These are phyloP conservation scores for Hoplostethus atlanticus DNA, from an alignment of 2,797 vertebrate species.

Conservation along the genomic window DNA sequence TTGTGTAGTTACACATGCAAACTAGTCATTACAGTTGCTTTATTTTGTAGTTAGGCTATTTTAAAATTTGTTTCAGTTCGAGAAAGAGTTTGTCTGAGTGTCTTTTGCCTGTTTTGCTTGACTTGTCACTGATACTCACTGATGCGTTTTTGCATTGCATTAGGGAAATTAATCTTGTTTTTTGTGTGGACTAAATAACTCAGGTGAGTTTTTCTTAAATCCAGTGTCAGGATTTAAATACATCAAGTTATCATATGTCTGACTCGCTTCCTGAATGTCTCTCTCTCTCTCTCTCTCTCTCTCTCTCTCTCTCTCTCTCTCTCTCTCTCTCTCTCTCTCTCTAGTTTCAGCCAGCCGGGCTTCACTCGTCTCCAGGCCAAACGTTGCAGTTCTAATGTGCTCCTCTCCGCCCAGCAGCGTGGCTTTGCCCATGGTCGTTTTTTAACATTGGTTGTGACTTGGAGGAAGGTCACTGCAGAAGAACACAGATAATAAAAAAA, in stretches of 20 bases:
- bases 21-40: no score
- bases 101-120: no score
- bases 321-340: not conserved
- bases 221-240: no score
- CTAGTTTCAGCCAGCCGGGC: not conserved
- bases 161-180: not conserved
- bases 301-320: not conserved
- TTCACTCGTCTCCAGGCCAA: not conserved
- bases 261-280: not conserved
- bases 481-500: conserved; percentile 24
- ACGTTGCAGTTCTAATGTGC: conserved; percentile 1
- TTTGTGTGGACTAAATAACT: not conserved
- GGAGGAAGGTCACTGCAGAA: conserved; percentile 25
- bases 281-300: no score
- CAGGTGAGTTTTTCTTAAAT: no score
- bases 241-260: not conserved
- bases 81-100: no score
- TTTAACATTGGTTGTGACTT: conserved; percentile 22
- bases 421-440: conserved; percentile 3
- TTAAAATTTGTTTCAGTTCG: no score
- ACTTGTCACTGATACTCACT: no score
- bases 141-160: no score
- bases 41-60: no score
- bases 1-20: no score
- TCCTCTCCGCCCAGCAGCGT: not conserved